Conservation (phyloP, 2,888 invertebrate genomes). For the Mechanitis mazaeus region DNA sequence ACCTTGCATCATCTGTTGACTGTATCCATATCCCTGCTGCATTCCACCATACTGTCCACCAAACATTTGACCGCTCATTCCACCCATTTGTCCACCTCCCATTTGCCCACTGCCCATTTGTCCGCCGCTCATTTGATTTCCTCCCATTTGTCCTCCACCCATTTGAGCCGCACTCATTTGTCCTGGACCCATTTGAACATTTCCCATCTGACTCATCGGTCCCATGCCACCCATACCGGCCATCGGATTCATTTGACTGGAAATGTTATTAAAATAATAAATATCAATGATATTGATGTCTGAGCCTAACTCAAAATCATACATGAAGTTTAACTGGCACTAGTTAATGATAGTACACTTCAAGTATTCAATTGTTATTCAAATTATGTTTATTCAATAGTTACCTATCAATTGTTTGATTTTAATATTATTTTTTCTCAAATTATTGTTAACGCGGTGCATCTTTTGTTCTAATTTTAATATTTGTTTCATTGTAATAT, state of each 20-base stretch:
- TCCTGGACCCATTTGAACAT: constrained; percentile 60
- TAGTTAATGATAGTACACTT: neutral
- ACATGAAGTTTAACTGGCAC: too few species aligned
- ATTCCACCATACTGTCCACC: constrained; percentile 79
- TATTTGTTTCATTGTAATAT: too few species aligned
- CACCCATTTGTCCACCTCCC: constrained; percentile 59
- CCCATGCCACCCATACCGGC: constrained; percentile 66
- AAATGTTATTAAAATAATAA: constrained; percentile 15
- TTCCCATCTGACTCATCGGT: constrained; percentile 56
- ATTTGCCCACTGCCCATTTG: constrained; percentile 61
- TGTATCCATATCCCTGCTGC: constrained; percentile 74
- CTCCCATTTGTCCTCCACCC: constrained; percentile 60
- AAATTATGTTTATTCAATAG: too few species aligned
- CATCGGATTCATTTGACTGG: constrained; percentile 72
- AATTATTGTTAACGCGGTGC: too few species aligned
- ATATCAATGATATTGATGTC: too few species aligned
- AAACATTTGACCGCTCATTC: constrained; percentile 77
- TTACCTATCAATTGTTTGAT: too few species aligned
- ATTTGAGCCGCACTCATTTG: constrained; percentile 44
- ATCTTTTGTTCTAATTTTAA: too few species aligned
- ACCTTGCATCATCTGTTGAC: constrained; percentile 72
- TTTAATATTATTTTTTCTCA: too few species aligned
- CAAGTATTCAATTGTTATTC: neutral
- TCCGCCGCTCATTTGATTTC: constrained; percentile 53
- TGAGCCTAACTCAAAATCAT: too few species aligned